Conservation (phyloP, 2,888 invertebrate genomes). For the Calameuta pallipes region DNA sequence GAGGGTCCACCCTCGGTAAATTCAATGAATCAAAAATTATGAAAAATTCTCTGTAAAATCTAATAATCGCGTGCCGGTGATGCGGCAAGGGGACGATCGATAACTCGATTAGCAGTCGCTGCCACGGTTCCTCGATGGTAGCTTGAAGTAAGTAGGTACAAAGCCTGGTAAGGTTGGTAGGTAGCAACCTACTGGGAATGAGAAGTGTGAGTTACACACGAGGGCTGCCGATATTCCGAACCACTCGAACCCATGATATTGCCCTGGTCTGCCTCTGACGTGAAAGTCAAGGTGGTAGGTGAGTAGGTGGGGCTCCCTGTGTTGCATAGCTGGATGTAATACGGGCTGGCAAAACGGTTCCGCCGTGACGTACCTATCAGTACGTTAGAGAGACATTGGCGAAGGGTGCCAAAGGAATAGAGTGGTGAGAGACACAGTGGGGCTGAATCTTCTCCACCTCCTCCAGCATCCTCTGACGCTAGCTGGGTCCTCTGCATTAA, state of each 20-base stretch:
- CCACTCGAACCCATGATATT: conserved; percentile 60
- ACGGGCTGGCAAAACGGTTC: neutral
- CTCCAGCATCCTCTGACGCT: neutral
- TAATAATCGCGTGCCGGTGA: conserved; percentile 45
- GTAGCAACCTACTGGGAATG: neutral
- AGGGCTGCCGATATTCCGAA: conserved; percentile 55
- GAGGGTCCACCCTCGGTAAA: neutral
- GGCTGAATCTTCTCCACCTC: neutral
- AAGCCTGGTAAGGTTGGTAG: conserved; percentile 20
- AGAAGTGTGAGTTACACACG: conserved; percentile 34
- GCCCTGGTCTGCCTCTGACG: conserved; percentile 44
- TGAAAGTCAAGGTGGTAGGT: conserved; percentile 43
- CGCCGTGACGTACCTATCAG: neutral
- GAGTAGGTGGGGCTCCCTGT: neutral
- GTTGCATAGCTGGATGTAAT: neutral
- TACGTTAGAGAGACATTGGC: neutral
- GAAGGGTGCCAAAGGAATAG: neutral
- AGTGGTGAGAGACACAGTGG: neutral
- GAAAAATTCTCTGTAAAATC: conserved; percentile 31
- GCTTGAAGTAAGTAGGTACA: conserved; percentile 3
- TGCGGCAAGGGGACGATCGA: conserved; percentile 44
- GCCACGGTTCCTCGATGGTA: conserved; percentile 30
- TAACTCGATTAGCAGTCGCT: conserved; percentile 56
- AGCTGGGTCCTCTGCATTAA: conserved; percentile 45
- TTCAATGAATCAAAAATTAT: neutral